phyloP scores from a whole-genome alignment of 2,888 invertebrate genomes.

The Salticus scenicus region DNA sequence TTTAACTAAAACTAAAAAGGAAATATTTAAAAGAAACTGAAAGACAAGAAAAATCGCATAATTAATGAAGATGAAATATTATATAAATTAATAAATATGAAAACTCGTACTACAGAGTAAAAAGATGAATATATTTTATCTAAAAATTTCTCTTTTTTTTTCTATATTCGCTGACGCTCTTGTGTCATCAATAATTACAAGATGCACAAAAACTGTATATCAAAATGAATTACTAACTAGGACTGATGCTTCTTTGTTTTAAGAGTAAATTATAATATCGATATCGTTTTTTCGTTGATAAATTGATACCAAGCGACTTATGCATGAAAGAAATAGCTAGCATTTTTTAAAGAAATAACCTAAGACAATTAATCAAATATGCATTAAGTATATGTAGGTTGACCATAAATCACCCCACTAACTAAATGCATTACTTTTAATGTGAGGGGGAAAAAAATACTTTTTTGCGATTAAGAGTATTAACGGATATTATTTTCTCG shows the following conservation, averaged over 20 bases:
- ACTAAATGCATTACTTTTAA: neutral
- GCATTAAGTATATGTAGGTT: neutral
- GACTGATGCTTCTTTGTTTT: constrained; percentile 3
- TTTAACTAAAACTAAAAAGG: neutral
- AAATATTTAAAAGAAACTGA: neutral
- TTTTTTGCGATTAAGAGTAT: too few relatives aligned
- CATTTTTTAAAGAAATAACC: neutral
- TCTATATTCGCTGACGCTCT: neutral
- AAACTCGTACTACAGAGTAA: neutral
- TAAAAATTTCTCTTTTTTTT: neutral
- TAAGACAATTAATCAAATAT: neutral
- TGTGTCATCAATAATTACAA: neutral
- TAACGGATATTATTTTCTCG: too few relatives aligned
- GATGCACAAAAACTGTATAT: neutral
- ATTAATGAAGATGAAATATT: neutral
- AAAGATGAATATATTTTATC: neutral
- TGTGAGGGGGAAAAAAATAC: neutral
- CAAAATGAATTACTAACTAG: neutral
- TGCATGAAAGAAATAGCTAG: neutral
- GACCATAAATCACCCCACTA: neutral
- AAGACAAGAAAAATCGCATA: neutral
- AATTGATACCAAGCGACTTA: neutral
- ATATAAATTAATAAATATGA: neutral
- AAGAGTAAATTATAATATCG: neutral
- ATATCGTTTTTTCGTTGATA: neutral